Evolutionary conservation across 2,888 invertebrate genomes (phyloP).

Genomic region (Leptopilina syphax): DNA sequence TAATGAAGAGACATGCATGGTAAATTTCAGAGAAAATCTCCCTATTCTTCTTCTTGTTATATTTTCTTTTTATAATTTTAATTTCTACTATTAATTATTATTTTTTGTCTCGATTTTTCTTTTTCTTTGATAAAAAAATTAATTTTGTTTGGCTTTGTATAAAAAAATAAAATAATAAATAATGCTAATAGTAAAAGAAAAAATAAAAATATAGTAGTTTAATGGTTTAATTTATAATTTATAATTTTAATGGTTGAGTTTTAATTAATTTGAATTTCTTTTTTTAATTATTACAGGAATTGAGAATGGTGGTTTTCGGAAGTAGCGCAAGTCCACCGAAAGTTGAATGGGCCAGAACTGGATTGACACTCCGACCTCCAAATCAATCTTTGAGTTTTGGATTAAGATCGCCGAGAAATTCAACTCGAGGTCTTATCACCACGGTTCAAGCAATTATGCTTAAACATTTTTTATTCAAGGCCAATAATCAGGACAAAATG

Average conservation of each 20-base stretch:
- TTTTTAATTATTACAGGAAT: constrained; percentile 76
- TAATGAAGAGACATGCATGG: constrained; percentile 82
- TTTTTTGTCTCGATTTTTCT: not conserved
- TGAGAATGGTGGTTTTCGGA: constrained; percentile 83
- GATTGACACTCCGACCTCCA: constrained; percentile 81
- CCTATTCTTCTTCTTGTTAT: not conserved
- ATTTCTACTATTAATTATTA: not conserved
- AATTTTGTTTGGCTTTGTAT: too few relatives aligned
- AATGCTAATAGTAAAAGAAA: too few relatives aligned
- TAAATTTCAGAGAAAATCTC: constrained; percentile 71
- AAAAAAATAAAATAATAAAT: too few relatives aligned
- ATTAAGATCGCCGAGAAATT: constrained; percentile 83
- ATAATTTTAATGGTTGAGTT: too few relatives aligned
- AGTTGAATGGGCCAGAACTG: constrained; percentile 85
- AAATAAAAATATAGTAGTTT: too few relatives aligned
- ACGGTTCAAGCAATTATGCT: constrained; percentile 85
- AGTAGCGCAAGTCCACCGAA: constrained; percentile 84
- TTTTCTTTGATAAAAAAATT: too few relatives aligned
- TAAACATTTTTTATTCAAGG: constrained; percentile 82
- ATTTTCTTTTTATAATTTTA: not conserved
- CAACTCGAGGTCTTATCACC: constrained; percentile 81
- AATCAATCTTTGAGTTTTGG: constrained; percentile 82
- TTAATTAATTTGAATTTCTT: too few relatives aligned
- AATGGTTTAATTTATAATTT: too few relatives aligned
- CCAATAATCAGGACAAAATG: constrained; percentile 75